A percentile compares a stretch with the other conserved stretches of the same genome.
Conservation (phyloP, 2,797 vertebrate species). For the Pyrocephalus nanus region DNA sequence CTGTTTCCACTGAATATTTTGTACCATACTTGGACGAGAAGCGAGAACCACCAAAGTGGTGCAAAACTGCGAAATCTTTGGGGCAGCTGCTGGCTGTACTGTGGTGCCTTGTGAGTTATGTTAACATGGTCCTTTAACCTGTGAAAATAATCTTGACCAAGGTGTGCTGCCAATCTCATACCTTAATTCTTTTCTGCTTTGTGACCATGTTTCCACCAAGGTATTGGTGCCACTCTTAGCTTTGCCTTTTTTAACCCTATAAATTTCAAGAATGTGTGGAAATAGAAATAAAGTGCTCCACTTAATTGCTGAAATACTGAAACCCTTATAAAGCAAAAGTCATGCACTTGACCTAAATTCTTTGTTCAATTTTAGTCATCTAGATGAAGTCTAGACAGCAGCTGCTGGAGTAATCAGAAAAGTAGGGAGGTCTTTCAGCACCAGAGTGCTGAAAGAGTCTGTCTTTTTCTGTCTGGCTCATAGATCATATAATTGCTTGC, state of each 20-base stretch:
- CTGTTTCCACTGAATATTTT: neutral
- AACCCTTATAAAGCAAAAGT: neutral
- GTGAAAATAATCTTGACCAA: neutral
- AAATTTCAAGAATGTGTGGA: neutral
- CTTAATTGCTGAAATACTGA: neutral
- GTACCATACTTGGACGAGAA: neutral
- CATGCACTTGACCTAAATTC: neutral
- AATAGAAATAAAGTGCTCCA: neutral
- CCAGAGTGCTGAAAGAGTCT: neutral
- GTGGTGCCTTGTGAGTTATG: neutral
- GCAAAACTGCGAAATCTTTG: neutral
- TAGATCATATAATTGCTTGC: neutral
- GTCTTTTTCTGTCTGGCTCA: neutral
- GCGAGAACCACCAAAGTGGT: fast-evolving
- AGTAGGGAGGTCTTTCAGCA: neutral
- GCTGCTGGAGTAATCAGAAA: neutral
- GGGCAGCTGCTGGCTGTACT: neutral
- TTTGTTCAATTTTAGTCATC: neutral
- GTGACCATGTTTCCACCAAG: neutral
- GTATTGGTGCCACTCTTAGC: neutral
- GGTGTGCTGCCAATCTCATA: fast-evolving
- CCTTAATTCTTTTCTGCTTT: neutral
- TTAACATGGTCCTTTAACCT: neutral
- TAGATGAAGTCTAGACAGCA: neutral
- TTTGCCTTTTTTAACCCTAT: neutral